Base-by-base conservation (phyloP, 2,797 vertebrate genomes). In the Chelmon rostratus region DNA sequence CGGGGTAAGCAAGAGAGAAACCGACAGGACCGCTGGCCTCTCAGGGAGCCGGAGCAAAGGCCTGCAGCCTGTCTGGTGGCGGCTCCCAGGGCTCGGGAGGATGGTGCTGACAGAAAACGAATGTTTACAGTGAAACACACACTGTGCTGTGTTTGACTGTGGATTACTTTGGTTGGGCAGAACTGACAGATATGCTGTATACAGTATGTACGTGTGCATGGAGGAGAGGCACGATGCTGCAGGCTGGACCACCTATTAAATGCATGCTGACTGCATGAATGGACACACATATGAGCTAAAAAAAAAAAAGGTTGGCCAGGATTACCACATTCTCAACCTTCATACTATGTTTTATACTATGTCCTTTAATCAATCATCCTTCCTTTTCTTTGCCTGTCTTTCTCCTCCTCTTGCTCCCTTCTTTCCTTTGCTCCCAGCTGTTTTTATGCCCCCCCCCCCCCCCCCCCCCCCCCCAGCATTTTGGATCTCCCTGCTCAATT, bases 401-500 rank as follows among this genome's bases (percentile, higher is more conserved):
- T 76, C 64, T 74, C 81, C 76, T 75, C 75, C 21, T 4, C 57
- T 69, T 62, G 37, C 59, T 58, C 63, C 68, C 68, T 78, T 46
- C 35, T 38, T 66, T 58, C 63, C 66, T 68, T 78, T 46, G 31
- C 37, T 66, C 37, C 58, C 88, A 84, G 78, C 87, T 85, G 84
- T 79, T 92, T 61, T 47, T 38, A 63, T 50, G 52, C 4, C 46
- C 35, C 40, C 67, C 38, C 59, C 88, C 86, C 80, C 75, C 78
- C 74, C 84, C 31, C 86, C 68, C 86, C 80, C 75, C 78, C 74
- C 84, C 31, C 86, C 68, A 84, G 85, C 62, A 42, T 84, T 91
- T 84, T 88, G 86, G 79, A 85, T 85, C 78, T 72, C 68, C 86
- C 73, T n/a, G 13, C 54, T 86, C 88, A 92, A 92, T 93, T 91